A percentile compares a stretch with the other conserved stretches of the same genome.
These are phyloP conservation scores for Tubiluchus corallicola DNA, from an alignment of 2,888 invertebrate species.

Conservation along the genomic window DNA sequence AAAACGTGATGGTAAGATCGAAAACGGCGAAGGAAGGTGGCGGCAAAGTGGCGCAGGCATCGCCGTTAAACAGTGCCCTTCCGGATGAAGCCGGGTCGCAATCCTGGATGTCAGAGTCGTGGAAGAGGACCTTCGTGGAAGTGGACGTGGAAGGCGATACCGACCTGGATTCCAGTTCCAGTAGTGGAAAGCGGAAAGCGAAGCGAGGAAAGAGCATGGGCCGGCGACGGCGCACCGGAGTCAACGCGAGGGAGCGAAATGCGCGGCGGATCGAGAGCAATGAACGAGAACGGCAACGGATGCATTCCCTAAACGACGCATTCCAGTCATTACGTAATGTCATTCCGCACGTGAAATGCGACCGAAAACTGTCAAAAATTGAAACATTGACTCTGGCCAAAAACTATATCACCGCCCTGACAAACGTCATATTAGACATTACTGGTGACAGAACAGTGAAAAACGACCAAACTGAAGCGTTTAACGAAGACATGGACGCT, in stretches of 20 bases:
- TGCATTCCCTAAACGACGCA: conserved; percentile 78
- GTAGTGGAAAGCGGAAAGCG: background rate
- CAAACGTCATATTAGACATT: conserved; percentile 65
- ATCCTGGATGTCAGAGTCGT: too few species aligned
- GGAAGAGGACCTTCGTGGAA: too few species aligned
- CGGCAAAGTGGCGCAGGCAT: background rate
- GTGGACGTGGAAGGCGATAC: background rate
- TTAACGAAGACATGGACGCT: too few species aligned
- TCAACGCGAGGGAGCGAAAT: conserved; percentile 66
- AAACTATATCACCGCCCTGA: conserved; percentile 72
- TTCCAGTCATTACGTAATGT: conserved; percentile 69
- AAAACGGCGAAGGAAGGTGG: background rate
- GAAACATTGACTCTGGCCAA: conserved; percentile 70
- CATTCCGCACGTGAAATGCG: conserved; percentile 66
- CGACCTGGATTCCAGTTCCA: background rate
- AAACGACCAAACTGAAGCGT: too few species aligned
- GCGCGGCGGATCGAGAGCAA: conserved; percentile 69
- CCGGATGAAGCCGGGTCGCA: background rate
- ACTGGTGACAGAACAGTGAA: too few species aligned
- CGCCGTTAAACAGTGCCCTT: background rate
- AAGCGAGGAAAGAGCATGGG: conserved; percentile 8
- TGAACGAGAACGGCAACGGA: conserved; percentile 71
- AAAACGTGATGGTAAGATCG: conserved; percentile 1
- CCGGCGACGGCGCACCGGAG: conserved; percentile 44
- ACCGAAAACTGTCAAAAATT: conserved; percentile 64